These are phyloP conservation scores for Narcine bancroftii DNA, from an alignment of 2,113 vertebrate genomes.

Conservation along the genomic window DNA sequence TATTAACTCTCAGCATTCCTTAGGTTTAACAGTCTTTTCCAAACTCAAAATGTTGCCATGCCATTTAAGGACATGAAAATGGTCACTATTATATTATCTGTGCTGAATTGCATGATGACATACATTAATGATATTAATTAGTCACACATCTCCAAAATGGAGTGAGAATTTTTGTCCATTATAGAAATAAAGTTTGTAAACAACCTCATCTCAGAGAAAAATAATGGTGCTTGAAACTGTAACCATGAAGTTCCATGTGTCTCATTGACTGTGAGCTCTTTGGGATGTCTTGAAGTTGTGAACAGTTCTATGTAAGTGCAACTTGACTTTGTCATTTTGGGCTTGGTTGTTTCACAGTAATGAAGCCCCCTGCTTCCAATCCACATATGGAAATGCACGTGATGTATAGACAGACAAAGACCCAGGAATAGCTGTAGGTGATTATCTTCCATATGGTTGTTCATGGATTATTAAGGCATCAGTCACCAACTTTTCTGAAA, in stretches of 20 bases:
- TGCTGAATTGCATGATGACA: background rate
- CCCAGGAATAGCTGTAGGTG: background rate
- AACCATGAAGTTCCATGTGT: background rate
- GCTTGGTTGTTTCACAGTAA: background rate
- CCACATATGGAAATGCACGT: background rate
- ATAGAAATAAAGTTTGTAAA: background rate
- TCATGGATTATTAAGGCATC: background rate
- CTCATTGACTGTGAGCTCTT: background rate
- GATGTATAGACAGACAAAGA: background rate
- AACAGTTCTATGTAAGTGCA: background rate
- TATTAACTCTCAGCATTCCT: background rate
- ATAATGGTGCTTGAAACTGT: background rate
- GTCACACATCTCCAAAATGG: background rate
- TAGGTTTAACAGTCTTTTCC: background rate
- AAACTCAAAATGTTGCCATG: background rate
- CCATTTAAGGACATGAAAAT: background rate
- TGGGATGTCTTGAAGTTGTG: background rate
- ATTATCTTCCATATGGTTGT: background rate
- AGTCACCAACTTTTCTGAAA: background rate
- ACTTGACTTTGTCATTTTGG: background rate
- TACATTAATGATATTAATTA: background rate
- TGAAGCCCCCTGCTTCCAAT: background rate
- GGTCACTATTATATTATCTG: background rate
- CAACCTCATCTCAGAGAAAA: background rate
- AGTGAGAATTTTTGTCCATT: background rate